Evolutionary conservation across 92 coral and sea anemone genomes (phyloP).

Genomic region (Heliopora coerulea): DNA sequence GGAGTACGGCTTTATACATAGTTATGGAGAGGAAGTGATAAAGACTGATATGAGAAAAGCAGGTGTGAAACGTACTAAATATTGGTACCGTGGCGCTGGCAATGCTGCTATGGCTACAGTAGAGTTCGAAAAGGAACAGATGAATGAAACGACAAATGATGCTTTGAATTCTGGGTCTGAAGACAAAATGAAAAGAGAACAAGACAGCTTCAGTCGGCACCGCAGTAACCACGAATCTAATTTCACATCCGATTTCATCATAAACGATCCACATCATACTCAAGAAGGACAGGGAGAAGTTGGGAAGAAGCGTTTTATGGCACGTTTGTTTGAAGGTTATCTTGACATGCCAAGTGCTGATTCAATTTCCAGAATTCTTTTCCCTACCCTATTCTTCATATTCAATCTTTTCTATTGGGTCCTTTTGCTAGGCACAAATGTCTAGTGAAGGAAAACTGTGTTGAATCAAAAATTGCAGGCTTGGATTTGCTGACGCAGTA

Average conservation of each 20-base stretch:
- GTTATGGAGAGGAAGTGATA: conserved; percentile 12
- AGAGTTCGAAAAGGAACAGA: neutral
- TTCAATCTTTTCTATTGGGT: neutral
- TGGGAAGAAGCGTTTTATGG: too few species aligned
- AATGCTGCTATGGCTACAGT: neutral
- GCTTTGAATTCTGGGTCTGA: too few species aligned
- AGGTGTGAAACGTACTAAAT: neutral
- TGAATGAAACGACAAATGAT: too few species aligned
- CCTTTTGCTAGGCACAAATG: too few species aligned
- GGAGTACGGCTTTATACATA: conserved; percentile 62
- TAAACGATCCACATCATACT: neutral
- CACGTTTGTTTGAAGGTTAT: neutral
- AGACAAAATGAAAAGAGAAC: neutral
- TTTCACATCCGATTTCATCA: neutral
- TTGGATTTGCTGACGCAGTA: too few species aligned
- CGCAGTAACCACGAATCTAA: neutral
- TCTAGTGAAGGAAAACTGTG: too few species aligned
- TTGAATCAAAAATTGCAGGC: too few species aligned
- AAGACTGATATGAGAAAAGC: conserved; percentile 17
- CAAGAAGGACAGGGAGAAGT: too few species aligned
- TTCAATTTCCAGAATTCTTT: neutral
- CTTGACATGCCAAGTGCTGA: neutral
- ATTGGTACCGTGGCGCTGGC: neutral
- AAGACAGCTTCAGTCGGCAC: neutral
- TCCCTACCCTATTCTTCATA: neutral